Percentiles rank a stretch among this genome's conserved stretches.
phyloP scores from a whole-genome alignment of 2,888 invertebrate species.

The Euclidia mi region DNA sequence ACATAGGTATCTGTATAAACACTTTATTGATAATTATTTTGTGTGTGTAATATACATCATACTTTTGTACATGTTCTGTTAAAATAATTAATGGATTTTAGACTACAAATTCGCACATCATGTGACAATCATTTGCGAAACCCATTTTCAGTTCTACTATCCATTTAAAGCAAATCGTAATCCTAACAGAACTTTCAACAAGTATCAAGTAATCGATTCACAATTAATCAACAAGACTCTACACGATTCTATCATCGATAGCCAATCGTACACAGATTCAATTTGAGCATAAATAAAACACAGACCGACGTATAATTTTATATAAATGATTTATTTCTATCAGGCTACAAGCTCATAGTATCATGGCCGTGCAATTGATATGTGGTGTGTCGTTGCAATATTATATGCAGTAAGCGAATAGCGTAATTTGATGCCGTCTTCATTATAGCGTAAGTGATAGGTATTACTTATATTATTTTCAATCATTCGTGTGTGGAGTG shows the following conservation, averaged over 20 bases:
- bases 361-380: slow-evolving; percentile 24
- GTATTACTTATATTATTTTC: not conserved
- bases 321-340: slow-evolving; percentile 47
- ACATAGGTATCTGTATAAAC: no score
- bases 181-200: no score
- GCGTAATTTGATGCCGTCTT: slow-evolving; percentile 13
- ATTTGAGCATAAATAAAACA: slow-evolving; percentile 45
- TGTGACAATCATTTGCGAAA: no score
- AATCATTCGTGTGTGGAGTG: not conserved
- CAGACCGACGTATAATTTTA: slow-evolving; percentile 34
- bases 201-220: slow-evolving; percentile 26
- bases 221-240: slow-evolving; percentile 21
- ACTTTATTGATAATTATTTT: no score
- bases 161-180: no score
- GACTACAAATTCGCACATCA: no score
- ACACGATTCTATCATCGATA: slow-evolving; percentile 32
- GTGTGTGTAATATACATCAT: no score
- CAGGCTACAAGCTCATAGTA: slow-evolving; percentile 17
- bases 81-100: no score
- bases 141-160: no score
- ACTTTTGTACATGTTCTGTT: no score
- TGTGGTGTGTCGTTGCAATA: slow-evolving; percentile 13
- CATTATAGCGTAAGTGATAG: slow-evolving; percentile 2
- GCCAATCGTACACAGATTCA: slow-evolving; percentile 25
- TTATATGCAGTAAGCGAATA: slow-evolving; percentile 7